Base-by-base conservation (phyloP, 1,140 invertebrate species). In the Zeugodacus cucurbitae region DNA sequence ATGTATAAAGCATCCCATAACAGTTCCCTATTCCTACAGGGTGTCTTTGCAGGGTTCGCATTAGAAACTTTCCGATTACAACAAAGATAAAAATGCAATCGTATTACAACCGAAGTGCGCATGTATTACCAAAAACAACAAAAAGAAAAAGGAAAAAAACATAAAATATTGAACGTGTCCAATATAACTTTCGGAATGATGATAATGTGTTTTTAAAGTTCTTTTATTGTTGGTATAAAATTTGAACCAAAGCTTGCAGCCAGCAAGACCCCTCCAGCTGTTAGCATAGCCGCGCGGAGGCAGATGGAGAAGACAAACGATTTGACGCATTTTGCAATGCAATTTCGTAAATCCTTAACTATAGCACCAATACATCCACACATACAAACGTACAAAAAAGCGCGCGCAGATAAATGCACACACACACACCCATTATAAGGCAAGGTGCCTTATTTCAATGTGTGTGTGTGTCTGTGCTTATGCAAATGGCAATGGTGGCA, bases 311-410 rank as follows among this genome's bases (percentile, higher is more conserved):
- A 74, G 34, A 44, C 41, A 34, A 82, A 48, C 22, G 74, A 48
- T 82, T 82, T 82, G 74, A 22, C 74, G 74, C 74, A 82, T 54
- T 82, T 82, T 48, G 41, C 74, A 11, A 41, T 54, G 74, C 74
- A 82, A 82, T 82, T 82, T 82, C 74, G 74, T 82, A 82, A 82
- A 82, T 82, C 74, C 74, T 22, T 48, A 82, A 82, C 41, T 82
- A 48, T 70, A 78, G 70, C 14, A 17, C 32, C 3, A 8, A 70
- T 34, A 67, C 29, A 67, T 4, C 32, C n/a, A 67, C 20, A 32
- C 14, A 20, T 34, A 34, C 34, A 44, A n/a, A 74, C 8, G 32
- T 44, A 78, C 5, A 37, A 37, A n/a, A n/a, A n/a, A n/a, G n/a
- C n/a, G n/a, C n/a, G n/a, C n/a, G n/a, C n/a, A n/a, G n/a, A n/a